Evolutionary conservation across 2,113 vertebrate species (phyloP).

Genomic region (Nymphicus hollandicus): DNA sequence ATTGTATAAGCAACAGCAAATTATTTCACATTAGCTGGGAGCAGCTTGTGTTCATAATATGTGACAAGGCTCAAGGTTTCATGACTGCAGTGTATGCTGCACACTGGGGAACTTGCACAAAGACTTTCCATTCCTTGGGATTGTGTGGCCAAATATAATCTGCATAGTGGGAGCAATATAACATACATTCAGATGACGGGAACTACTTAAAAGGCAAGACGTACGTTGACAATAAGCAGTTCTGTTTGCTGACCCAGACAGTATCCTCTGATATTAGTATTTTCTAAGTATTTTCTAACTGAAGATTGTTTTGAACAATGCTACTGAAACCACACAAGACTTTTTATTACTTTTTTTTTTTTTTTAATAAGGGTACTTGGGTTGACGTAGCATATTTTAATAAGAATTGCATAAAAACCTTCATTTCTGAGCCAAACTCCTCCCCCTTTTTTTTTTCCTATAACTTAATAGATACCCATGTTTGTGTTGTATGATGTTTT

Average conservation of each 20-base stretch:
- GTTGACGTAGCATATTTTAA: not conserved
- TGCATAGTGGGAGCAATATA: not conserved
- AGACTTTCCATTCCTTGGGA: not conserved
- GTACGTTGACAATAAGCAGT: not conserved
- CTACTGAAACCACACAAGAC: not conserved
- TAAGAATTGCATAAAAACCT: not conserved
- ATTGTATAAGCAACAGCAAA: not conserved
- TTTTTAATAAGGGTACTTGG: not conserved
- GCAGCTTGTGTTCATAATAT: not conserved
- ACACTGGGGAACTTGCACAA: not conserved
- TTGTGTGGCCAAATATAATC: not conserved
- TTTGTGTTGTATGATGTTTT: not conserved
- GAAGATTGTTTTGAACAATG: not conserved
- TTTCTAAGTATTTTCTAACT: not conserved
- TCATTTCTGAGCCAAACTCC: not conserved
- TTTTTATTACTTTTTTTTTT: not conserved
- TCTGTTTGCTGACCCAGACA: not conserved
- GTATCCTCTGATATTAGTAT: not conserved
- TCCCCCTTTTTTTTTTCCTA: not conserved
- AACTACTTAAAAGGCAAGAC: not conserved
- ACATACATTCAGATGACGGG: not conserved
- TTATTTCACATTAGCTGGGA: not conserved
- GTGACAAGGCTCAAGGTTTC: not conserved
- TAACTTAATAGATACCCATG: fast-evolving
- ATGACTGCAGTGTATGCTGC: not conserved